These are phyloP conservation scores for Megaleporinus macrocephalus DNA, from an alignment of 2,113 vertebrate species.

Conservation along the genomic window DNA sequence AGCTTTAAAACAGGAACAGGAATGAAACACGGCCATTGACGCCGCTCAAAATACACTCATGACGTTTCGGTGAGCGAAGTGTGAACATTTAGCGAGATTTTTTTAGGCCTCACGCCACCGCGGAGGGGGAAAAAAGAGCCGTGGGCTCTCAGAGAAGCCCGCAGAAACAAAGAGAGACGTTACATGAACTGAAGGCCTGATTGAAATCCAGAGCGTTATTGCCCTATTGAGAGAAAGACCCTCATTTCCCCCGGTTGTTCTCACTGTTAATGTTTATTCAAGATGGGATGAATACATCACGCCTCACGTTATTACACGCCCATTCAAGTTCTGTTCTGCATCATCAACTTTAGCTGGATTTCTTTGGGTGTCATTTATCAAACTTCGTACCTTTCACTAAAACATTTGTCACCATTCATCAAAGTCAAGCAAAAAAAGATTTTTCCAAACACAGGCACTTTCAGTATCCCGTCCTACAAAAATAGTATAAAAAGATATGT, in stretches of 20 bases:
- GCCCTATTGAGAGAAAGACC: conserved; percentile 48
- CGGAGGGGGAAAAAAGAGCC: conserved; percentile 5
- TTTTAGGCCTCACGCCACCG: conserved; percentile 45
- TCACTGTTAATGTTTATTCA: conserved; percentile 66
- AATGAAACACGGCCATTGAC: conserved; percentile 42
- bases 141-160: conserved; percentile 28
- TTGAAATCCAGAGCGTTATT: conserved; percentile 49
- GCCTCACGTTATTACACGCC: conserved; percentile 51
- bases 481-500: conserved; percentile 46
- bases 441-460: conserved; percentile 60
- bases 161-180: conserved; percentile 42
- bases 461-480: conserved; percentile 40
- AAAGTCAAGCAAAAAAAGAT: conserved; percentile 65
- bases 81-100: conserved; percentile 43
- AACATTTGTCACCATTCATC: conserved; percentile 74
- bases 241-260: conserved; percentile 43
- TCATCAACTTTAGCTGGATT: conserved; percentile 59
- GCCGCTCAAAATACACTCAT: conserved; percentile 48
- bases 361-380: conserved; percentile 69
- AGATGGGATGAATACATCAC: conserved; percentile 57
- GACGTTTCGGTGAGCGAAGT: conserved; percentile 51
- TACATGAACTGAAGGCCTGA: conserved; percentile 38
- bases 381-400: conserved; percentile 73
- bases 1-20: conserved; percentile 47
- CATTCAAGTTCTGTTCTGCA: conserved; percentile 61